Evolutionary conservation across 2,797 vertebrate genomes (phyloP).

Genomic region (Steatocranus sp.): DNA sequence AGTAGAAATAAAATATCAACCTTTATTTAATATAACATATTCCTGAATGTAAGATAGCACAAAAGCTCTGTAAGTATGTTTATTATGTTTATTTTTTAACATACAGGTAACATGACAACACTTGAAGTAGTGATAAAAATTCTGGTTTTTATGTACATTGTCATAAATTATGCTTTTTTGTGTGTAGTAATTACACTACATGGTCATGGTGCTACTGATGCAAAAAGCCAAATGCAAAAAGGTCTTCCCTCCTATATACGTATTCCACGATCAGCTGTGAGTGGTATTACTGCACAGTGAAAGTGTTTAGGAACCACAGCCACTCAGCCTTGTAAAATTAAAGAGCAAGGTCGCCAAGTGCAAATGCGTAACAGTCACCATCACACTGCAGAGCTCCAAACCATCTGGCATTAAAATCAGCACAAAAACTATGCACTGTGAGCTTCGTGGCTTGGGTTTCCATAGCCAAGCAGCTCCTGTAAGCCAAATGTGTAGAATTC

Average conservation of each 20-base stretch:
- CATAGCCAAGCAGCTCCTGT: background rate
- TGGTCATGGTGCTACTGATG: background rate
- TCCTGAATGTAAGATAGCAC: background rate
- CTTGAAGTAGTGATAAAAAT: background rate
- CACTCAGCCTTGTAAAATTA: background rate
- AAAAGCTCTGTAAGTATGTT: background rate
- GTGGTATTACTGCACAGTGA: background rate
- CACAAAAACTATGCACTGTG: background rate
- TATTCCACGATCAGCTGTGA: background rate
- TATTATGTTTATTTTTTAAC: background rate
- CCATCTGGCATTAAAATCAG: background rate
- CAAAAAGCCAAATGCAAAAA: background rate
- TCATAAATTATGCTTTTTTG: background rate
- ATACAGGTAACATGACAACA: background rate
- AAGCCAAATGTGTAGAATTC: background rate
- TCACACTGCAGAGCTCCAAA: background rate
- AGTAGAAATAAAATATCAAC: background rate
- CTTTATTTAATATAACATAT: background rate
- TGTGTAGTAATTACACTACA: background rate
- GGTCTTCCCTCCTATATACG: fast-evolving
- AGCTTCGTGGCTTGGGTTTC: background rate
- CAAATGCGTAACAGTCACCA: background rate
- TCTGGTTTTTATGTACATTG: fast-evolving
- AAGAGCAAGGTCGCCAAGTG: background rate
- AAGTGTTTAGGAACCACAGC: background rate